These are phyloP conservation scores for Lepidocolaptes lacrymiger DNA, from an alignment of 2,797 vertebrate genomes.

Conservation along the genomic window DNA sequence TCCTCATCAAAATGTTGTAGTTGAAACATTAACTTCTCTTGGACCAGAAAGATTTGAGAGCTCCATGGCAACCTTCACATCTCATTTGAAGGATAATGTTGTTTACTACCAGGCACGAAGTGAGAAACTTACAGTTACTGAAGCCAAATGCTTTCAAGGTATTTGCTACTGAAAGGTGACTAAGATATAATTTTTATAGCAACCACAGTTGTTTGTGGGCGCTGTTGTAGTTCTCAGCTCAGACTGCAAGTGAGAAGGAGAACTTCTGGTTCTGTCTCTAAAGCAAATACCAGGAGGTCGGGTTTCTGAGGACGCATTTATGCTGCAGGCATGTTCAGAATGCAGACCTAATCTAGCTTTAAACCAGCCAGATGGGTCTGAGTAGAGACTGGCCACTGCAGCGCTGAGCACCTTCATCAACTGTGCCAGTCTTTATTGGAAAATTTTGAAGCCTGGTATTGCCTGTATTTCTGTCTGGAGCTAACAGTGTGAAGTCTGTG, in stretches of 20 bases:
- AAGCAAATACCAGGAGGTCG: background rate
- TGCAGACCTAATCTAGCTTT: background rate
- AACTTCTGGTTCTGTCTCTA: background rate
- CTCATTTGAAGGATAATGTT: constrained; percentile 25
- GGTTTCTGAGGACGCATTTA: background rate
- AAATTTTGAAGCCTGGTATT: background rate
- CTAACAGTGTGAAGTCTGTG: fast-evolving
- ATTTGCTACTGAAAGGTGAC: constrained; percentile 50
- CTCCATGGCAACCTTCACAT: constrained; percentile 61
- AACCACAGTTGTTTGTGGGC: constrained; percentile 41
- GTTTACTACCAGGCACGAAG: constrained; percentile 61
- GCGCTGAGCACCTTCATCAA: background rate
- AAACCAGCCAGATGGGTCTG: background rate
- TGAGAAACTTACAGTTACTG: constrained; percentile 39
- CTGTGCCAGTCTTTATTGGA: fast-evolving
- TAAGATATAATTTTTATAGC: constrained; percentile 37
- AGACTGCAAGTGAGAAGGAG: constrained; percentile 30
- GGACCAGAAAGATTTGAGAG: background rate
- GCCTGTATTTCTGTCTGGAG: background rate
- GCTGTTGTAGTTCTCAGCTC: constrained; percentile 52
- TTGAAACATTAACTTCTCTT: background rate
- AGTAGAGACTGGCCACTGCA: background rate
- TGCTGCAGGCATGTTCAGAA: background rate
- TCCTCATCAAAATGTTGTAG: background rate
- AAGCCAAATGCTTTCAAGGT: constrained; percentile 66